phyloP scores from a whole-genome alignment of 1,140 invertebrate genomes.

The Limonius californicus region DNA sequence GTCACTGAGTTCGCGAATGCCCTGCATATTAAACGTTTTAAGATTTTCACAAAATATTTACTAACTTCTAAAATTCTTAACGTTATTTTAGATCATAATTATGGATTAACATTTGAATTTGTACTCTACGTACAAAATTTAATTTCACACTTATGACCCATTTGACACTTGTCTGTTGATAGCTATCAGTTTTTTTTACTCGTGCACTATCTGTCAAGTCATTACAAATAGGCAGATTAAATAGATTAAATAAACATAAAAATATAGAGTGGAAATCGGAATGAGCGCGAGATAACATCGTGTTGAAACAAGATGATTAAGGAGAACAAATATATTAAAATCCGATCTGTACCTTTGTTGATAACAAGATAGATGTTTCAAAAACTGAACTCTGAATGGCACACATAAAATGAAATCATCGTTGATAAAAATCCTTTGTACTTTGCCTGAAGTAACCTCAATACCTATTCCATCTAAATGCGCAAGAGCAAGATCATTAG shows the following conservation, averaged over 20 bases:
- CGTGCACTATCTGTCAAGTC: background rate
- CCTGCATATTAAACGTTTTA: no score
- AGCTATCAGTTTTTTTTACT: background rate
- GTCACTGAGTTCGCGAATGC: no score
- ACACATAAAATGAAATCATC: background rate
- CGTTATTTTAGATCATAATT: no score
- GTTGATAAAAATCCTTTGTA: conserved; percentile 10
- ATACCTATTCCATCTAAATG: background rate
- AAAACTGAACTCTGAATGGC: conserved; percentile 9
- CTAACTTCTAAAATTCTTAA: no score
- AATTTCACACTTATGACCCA: no score
- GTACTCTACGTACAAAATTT: no score
- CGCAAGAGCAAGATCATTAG: no score
- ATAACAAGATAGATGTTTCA: background rate
- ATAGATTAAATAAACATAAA: conserved; percentile 10
- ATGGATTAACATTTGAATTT: no score
- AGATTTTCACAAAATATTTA: no score
- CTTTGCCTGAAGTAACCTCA: background rate
- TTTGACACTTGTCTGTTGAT: background rate
- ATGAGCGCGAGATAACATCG: background rate
- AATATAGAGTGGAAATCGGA: conserved; percentile 1
- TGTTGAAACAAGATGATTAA: conserved; percentile 13
- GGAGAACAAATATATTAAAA: conserved; percentile 11
- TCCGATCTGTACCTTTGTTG: conserved; percentile 8
- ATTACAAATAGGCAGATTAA: background rate